These are phyloP conservation scores for Troides helena DNA, from an alignment of 2,888 invertebrate species.

Conservation along the genomic window DNA sequence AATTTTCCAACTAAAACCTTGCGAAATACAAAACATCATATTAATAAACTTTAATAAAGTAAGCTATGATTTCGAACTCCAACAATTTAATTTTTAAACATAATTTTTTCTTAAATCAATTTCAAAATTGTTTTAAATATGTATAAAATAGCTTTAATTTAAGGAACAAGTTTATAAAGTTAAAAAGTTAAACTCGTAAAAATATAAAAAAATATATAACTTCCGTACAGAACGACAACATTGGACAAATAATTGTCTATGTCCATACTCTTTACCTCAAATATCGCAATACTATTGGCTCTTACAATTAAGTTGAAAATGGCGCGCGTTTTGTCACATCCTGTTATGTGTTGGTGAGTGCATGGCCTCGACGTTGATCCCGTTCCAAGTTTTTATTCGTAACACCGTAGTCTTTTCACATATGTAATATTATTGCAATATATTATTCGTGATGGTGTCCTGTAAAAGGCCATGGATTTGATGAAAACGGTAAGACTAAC, in stretches of 20 bases:
- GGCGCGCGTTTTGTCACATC: constrained; percentile 77
- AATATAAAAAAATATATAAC: constrained; percentile 32
- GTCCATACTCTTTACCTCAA: constrained; percentile 42
- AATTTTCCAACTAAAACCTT: not conserved
- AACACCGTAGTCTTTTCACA: constrained; percentile 58
- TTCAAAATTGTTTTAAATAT: too few species aligned
- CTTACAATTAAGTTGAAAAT: constrained; percentile 52
- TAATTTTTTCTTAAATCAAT: too few species aligned
- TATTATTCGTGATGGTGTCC: constrained; percentile 77
- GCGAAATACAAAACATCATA: not conserved
- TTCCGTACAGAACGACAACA: constrained; percentile 46
- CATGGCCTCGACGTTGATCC: constrained; percentile 73
- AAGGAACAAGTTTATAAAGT: too few species aligned
- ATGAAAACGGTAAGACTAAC: constrained; percentile 78
- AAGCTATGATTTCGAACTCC: too few species aligned
- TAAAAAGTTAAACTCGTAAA: not conserved
- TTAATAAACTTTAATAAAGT: too few species aligned
- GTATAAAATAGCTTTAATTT: too few species aligned
- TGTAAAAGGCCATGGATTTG: constrained; percentile 81
- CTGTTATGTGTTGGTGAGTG: constrained; percentile 73
- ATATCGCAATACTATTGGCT: constrained; percentile 54
- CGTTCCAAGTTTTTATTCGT: constrained; percentile 64
- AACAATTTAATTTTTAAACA: too few species aligned
- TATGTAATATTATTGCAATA: constrained; percentile 65
- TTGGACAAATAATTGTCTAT: constrained; percentile 37